Base-by-base conservation (phyloP, 2,888 invertebrate genomes). In the Lordiphosa fenestrarum region DNA sequence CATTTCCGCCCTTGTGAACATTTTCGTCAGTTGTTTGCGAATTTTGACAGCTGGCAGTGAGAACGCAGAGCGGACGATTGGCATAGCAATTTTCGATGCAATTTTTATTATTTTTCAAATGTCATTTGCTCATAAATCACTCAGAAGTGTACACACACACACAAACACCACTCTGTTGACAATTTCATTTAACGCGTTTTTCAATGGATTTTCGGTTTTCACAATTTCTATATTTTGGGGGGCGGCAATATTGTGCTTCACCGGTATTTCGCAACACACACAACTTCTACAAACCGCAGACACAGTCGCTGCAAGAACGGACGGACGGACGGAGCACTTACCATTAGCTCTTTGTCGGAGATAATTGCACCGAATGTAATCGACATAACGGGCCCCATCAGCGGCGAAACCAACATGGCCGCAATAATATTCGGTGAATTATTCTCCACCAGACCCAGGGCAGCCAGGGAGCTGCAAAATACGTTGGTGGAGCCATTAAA, bases 321-420 rank as follows among this genome's bases (percentile, higher is more conserved):
- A 15, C 15, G 2, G 15, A 25, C 23, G 49, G 36, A 33, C 21
- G 25, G 25, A 30, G 54, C 65, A 88, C 89, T 88, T 78, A 90
- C 90, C 78, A 90, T 87, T 75, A 96, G 91, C 66, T 92, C 91
- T 73, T 91, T 90, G 86, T 95, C 95, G 23, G 94, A 92, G 74
- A 96, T 95, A 62, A 95, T 94, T 19, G 93, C 92, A 6, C 95
- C 96, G 87, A 96, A 96, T 52, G 95, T 95, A 68, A 95, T 92
- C n/a, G 95, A 95, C 93, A 96, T 94, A 10, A 96, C 95, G 0
- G 96, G 96, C 1, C 95, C 95, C 94, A 94, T 94, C 9, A 94
- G 90, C 0, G 94, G 94, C 1, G 94, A 94, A 0, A 94, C 94
- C 76, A 94, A 88, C 94, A 94, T 94, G 23, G 94, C 94, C 23